Base-by-base conservation (phyloP, 1,140 invertebrate species). In the Pteromalus puparum region DNA sequence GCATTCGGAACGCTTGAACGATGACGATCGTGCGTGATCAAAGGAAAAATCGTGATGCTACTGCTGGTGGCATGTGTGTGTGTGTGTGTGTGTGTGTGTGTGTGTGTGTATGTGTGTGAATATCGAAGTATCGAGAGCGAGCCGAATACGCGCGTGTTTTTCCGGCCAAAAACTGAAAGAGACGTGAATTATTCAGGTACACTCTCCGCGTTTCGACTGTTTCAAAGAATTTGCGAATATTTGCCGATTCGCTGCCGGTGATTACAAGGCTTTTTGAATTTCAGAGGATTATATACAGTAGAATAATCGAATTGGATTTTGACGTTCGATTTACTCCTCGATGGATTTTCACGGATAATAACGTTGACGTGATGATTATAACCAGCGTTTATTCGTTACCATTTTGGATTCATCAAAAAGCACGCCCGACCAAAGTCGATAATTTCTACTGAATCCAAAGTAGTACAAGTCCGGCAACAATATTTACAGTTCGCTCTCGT, bases 11-110 rank as follows among this genome's bases (percentile, higher is more conserved):
- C 48, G 48, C 75, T 77, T 30, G 48, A 75, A 5, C 24, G 73
- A 77, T 68, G 21, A 42, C 34, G 21, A 67, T 67, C 77, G 30
- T 67, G 65, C 30, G 34, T 79, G 48, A 79, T 79, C 61, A 68
- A 68, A 68, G 21, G 77, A 42, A 79, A 38, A 61, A 46, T 74
- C 28, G 34, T 74, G 30, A 74, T 30, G 3, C 26, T 74, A 34
- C 24, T 46, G 30, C 30, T 46, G 9, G 15, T 18, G 15, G 67
- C 6, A 5, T 28, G 67, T 10, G n/a, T 68, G 61, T 67, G 21
- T 67, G 24, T 67, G 65, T 67, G 65, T 26, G 65, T 26, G 67
- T 13, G 1, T 26, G 67, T 13, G 1, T n/a, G n/a, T n/a, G n/a
- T n/a, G n/a, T n/a, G n/a, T n/a, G n/a, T n/a, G n/a, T n/a, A n/a